Conservation (phyloP, 2,113 vertebrate species). For the Pterocles burchelli region DNA sequence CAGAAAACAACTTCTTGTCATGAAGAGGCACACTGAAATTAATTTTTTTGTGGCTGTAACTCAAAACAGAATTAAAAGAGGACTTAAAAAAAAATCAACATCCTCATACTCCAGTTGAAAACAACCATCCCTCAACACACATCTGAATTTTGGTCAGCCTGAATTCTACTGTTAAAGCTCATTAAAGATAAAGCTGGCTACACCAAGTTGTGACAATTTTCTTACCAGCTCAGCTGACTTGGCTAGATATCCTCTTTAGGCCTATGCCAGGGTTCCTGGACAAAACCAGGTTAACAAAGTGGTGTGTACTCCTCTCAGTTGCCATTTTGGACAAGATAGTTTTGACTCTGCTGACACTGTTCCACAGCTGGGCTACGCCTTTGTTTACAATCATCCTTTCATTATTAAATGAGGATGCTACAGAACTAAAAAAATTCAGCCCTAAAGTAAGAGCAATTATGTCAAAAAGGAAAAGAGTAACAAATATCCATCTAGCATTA, state of each 20-base stretch:
- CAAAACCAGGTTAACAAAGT: background rate
- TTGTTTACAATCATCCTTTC: fast-evolving
- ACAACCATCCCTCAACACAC: background rate
- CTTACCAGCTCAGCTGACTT: background rate
- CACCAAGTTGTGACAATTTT: background rate
- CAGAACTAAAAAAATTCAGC: background rate
- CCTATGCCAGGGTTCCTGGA: background rate
- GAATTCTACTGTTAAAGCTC: background rate
- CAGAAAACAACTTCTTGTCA: background rate
- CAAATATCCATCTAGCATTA: background rate
- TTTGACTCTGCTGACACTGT: background rate
- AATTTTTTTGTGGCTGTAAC: background rate
- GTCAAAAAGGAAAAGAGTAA: background rate
- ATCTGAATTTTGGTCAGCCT: background rate
- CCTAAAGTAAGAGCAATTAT: background rate
- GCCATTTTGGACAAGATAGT: background rate
- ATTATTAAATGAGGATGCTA: background rate
- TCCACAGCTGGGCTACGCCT: background rate
- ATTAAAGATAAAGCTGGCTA: background rate
- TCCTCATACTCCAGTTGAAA: background rate
- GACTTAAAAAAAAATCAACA: background rate
- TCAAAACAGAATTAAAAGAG: background rate
- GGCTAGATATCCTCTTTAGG: background rate
- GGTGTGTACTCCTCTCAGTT: background rate
- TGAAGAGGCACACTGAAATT: background rate